Evolutionary conservation across 1,140 invertebrate genomes (phyloP).

Genomic region (Heliconius melpomene): DNA sequence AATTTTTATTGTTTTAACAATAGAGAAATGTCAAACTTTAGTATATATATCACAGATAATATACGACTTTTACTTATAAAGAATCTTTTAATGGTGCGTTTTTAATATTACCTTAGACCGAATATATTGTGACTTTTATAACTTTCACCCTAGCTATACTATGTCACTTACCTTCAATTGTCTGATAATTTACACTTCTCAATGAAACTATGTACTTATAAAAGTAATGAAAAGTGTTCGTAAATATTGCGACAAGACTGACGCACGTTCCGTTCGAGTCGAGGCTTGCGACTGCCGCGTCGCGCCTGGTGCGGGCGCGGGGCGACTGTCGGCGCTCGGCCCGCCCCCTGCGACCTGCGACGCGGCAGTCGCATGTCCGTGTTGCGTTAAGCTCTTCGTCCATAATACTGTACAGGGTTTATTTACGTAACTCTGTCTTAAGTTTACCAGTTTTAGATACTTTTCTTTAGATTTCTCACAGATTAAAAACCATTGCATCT

Average conservation of each 20-base stretch:
- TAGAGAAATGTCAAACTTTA: not conserved
- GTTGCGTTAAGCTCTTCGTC: slow-evolving; percentile 14
- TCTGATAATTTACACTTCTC: not conserved
- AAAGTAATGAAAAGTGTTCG: not conserved
- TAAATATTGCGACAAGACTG: slow-evolving; percentile 45
- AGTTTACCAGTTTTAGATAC: too few relatives aligned
- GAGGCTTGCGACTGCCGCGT: slow-evolving; percentile 50
- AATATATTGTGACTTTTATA: not conserved
- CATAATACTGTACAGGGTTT: too few relatives aligned
- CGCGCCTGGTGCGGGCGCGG: slow-evolving; percentile 46
- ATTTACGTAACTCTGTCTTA: too few relatives aligned
- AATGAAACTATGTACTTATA: not conserved
- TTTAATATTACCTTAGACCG: not conserved
- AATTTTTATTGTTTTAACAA: not conserved
- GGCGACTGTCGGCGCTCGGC: slow-evolving; percentile 47
- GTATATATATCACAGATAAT: not conserved
- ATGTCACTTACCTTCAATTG: not conserved
- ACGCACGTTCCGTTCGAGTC: slow-evolving; percentile 35
- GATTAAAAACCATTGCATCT: too few relatives aligned
- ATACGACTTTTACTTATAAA: not conserved
- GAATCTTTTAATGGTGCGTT: not conserved
- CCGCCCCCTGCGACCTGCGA: slow-evolving; percentile 51
- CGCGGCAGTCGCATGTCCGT: slow-evolving; percentile 40
- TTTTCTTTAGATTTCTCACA: too few relatives aligned
- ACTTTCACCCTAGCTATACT: not conserved